Percentiles rank a stretch among this genome's conserved stretches.
Conservation (phyloP, 2,113 vertebrate genomes). For the Eupsittula cactorum region DNA sequence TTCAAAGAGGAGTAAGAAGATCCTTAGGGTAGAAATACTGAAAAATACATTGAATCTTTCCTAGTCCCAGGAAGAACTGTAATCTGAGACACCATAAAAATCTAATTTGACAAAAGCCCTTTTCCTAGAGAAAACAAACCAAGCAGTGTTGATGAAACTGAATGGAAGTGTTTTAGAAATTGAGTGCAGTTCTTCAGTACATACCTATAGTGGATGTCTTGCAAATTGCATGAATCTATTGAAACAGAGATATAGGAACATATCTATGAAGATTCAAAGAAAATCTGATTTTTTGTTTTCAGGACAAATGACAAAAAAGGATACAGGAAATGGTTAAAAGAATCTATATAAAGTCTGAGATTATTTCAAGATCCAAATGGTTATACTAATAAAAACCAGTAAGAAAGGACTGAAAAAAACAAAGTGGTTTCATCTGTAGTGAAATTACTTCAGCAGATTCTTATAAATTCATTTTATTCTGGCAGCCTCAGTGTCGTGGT, state of each 20-base stretch:
- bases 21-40: not conserved
- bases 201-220: accelerated
- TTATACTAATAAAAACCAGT: not conserved
- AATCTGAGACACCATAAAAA: not conserved
- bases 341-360: not conserved
- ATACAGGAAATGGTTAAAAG: not conserved
- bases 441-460: not conserved
- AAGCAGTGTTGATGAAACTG: not conserved
- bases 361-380: not conserved
- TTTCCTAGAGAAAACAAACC: not conserved
- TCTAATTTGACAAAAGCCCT: accelerated
- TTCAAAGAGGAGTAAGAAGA: not conserved
- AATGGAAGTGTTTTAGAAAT: not conserved
- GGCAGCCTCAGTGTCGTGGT: not conserved
- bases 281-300: not conserved
- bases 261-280: not conserved
- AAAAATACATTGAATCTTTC: not conserved
- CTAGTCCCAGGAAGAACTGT: not conserved
- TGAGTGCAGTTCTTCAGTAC: not conserved
- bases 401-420: not conserved
- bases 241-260: not conserved
- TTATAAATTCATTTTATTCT: not conserved
- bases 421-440: not conserved
- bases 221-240: not conserved
- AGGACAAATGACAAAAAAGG: not conserved